Evolutionary conservation across 1,140 invertebrate species (phyloP).

Genomic region (Arion vulgaris): DNA sequence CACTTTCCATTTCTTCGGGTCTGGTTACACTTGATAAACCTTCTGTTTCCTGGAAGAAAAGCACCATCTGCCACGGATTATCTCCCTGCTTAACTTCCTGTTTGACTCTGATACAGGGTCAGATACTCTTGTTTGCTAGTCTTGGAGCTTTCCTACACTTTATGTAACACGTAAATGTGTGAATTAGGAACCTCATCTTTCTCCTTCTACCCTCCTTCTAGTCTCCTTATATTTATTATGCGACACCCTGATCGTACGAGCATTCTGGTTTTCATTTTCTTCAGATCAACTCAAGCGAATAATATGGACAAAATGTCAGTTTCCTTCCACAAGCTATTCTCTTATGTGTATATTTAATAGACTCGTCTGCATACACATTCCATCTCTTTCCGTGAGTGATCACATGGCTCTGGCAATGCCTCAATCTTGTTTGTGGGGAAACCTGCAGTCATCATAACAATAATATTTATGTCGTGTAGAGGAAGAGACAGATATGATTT

Average conservation of each 20-base stretch:
- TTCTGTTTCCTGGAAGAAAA: background rate
- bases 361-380: background rate
- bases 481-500: background rate
- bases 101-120: background rate
- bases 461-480: background rate
- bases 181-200: background rate
- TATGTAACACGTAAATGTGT: background rate
- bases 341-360: background rate
- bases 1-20: no score
- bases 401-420: background rate
- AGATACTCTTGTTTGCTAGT: background rate
- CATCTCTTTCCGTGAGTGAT: background rate
- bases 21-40: background rate
- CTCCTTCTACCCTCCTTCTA: background rate
- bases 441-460: background rate
- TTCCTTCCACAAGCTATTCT: background rate
- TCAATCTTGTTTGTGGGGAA: background rate
- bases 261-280: background rate
- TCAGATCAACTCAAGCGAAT: background rate
- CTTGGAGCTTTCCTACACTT: background rate
- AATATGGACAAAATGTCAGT: background rate
- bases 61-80: background rate
- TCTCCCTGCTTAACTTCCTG: constrained; percentile 16
- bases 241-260: background rate
- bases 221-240: background rate